These are phyloP conservation scores for Pygocentrus nattereri DNA, from an alignment of 2,797 vertebrate species.

Conservation along the genomic window DNA sequence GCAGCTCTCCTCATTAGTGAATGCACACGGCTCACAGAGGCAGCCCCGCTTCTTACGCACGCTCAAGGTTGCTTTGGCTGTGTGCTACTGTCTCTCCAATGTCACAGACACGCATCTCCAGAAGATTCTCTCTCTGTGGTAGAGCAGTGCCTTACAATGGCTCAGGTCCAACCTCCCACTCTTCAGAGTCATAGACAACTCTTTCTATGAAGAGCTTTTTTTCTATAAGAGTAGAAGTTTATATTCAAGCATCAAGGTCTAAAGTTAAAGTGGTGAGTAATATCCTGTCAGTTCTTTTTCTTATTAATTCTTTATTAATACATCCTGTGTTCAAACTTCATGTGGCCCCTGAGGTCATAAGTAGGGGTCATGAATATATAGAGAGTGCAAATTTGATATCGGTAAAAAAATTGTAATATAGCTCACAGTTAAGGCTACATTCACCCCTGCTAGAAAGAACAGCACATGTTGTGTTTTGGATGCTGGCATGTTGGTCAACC, in stretches of 20 bases:
- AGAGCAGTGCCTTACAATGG: background rate
- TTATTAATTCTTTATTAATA: background rate
- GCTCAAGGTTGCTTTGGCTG: constrained; percentile 28
- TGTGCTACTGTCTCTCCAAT: constrained; percentile 14
- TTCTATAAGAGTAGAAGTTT: background rate
- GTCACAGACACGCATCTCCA: background rate
- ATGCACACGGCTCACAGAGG: constrained; percentile 12
- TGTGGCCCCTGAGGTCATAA: background rate
- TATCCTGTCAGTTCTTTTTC: constrained; percentile 13
- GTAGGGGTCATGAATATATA: background rate
- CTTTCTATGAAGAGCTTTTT: background rate
- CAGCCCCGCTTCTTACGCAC: constrained; percentile 20
- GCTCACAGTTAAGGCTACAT: no score
- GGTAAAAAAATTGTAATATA: background rate
- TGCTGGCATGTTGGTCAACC: no score
- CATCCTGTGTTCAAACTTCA: background rate
- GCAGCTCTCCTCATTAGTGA: constrained; percentile 43
- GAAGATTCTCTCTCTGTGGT: background rate
- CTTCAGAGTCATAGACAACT: background rate
- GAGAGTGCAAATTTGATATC: background rate
- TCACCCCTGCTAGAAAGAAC: no score
- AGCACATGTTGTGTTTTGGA: no score
- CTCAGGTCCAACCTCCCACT: background rate
- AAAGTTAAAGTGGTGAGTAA: constrained; percentile 23
- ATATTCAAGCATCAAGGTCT: constrained; percentile 21